Evolutionary conservation across 2,888 invertebrate genomes (phyloP).

Genomic region (Aricia artaxerxes): DNA sequence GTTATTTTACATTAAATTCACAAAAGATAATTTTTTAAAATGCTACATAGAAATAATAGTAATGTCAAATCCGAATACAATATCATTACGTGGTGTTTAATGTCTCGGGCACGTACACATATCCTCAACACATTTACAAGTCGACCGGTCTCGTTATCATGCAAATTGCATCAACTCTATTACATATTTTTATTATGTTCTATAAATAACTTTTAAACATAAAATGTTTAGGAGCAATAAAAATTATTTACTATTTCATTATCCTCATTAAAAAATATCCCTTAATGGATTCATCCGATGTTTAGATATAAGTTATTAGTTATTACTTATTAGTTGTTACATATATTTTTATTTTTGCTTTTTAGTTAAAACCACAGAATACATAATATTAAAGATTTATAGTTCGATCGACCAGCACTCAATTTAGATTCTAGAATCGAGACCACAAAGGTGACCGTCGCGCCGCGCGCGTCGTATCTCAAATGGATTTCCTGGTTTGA

Average conservation of each 20-base stretch:
- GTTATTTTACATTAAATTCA: background rate
- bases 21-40: background rate
- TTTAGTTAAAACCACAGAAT: background rate
- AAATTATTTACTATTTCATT: background rate
- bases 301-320: background rate
- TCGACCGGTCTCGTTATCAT: conserved; percentile 9
- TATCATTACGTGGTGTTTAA: background rate
- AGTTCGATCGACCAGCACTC: background rate
- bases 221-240: background rate
- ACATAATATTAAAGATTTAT: background rate
- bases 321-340: background rate
- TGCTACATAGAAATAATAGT: background rate
- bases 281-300: background rate
- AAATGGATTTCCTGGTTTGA: background rate
- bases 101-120: background rate
- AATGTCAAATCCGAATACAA: background rate
- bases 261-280: background rate
- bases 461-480: background rate
- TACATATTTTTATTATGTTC: conserved; percentile 3
- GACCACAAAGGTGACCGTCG: conserved; percentile 2
- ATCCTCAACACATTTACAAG: conserved; percentile 28
- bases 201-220: background rate
- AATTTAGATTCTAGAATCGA: background rate
- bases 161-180: conserved; percentile 7
- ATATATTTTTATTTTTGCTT: too few relatives aligned